phyloP scores from a whole-genome alignment of 2,797 vertebrate species.

The Remorina albescens region DNA sequence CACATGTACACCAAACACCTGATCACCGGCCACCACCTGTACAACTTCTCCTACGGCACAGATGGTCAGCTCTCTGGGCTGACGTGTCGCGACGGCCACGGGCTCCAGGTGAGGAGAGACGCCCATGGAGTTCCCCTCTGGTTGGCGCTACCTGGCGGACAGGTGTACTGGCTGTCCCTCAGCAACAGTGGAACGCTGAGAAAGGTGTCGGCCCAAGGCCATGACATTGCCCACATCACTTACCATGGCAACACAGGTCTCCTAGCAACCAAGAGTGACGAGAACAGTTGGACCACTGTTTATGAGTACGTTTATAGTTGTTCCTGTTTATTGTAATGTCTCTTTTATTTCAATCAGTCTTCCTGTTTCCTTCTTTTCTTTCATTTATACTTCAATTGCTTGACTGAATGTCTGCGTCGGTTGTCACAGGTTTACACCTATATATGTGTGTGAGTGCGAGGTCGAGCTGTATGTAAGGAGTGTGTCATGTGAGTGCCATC shows the following conservation, averaged over 20 bases:
- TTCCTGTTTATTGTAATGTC: slow-evolving; percentile 17
- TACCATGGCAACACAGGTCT: slow-evolving; percentile 95
- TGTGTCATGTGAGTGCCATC: slow-evolving; percentile 79
- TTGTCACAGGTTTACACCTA: slow-evolving; percentile 9
- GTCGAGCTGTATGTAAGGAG: slow-evolving; percentile 1
- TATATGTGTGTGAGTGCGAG: slow-evolving; percentile 19
- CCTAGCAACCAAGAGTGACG: slow-evolving; percentile 94
- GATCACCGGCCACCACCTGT: slow-evolving; percentile 93
- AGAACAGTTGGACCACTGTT: slow-evolving; percentile 97
- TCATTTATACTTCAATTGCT: slow-evolving; percentile 10
- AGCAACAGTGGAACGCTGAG: slow-evolving; percentile 96
- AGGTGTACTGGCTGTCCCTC: slow-evolving; percentile 95
- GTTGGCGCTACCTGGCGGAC: slow-evolving; percentile 92
- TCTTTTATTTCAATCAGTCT: background rate
- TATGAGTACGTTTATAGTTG: slow-evolving; percentile 90
- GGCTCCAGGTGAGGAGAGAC: slow-evolving; percentile 91
- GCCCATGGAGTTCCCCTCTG: slow-evolving; percentile 93
- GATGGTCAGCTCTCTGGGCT: slow-evolving; percentile 90
- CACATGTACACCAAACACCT: slow-evolving; percentile 95
- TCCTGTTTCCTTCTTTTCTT: background rate
- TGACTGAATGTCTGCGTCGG: slow-evolving; percentile 18
- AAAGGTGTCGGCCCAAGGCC: slow-evolving; percentile 94
- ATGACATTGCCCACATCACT: slow-evolving; percentile 94
- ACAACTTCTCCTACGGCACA: slow-evolving; percentile 92
- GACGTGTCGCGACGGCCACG: slow-evolving; percentile 87